Evolutionary conservation across 1,140 invertebrate genomes (phyloP).

Genomic region (Lordiphosa clarofinis): DNA sequence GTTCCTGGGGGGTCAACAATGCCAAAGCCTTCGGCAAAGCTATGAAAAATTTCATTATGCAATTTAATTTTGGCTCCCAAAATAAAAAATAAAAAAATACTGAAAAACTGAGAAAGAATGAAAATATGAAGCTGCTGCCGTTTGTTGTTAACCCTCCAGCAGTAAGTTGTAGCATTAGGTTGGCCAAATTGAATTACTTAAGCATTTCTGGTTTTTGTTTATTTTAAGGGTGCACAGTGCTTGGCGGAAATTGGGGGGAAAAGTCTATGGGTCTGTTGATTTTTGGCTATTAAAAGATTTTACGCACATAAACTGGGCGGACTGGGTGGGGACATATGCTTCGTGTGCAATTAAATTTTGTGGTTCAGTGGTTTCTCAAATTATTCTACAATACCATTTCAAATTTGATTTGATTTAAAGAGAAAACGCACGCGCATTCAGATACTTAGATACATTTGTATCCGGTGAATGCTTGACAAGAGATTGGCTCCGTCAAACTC

Average conservation of each 20-base stretch:
- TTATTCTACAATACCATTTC: slow-evolving; percentile 8
- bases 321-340: slow-evolving; percentile 12
- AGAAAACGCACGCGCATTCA: not conserved
- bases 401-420: slow-evolving; percentile 39
- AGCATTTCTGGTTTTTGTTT: slow-evolving; percentile 32
- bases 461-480: slow-evolving; percentile 2
- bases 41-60: slow-evolving; percentile 28
- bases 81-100: slow-evolving; percentile 10
- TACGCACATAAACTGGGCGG: slow-evolving; percentile 7
- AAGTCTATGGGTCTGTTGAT: slow-evolving; percentile 17
- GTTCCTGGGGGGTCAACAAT: slow-evolving; percentile 10
- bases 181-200: slow-evolving; percentile 41
- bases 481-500: slow-evolving; percentile 3
- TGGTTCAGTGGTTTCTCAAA: not conserved
- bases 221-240: slow-evolving; percentile 26
- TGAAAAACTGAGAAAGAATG: not conserved
- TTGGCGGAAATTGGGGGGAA: slow-evolving; percentile 2
- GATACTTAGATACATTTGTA: slow-evolving; percentile 25
- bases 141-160: slow-evolving; percentile 24
- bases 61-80: slow-evolving; percentile 24
- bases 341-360: slow-evolving; percentile 31
- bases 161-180: slow-evolving; percentile 29
- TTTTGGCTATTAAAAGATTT: slow-evolving; percentile 26
- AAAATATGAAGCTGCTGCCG: slow-evolving; percentile 11
- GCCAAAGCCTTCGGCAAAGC: slow-evolving; percentile 4